These are phyloP conservation scores for Agonopterix heracliana DNA, from an alignment of 2,888 invertebrate species.

Conservation along the genomic window DNA sequence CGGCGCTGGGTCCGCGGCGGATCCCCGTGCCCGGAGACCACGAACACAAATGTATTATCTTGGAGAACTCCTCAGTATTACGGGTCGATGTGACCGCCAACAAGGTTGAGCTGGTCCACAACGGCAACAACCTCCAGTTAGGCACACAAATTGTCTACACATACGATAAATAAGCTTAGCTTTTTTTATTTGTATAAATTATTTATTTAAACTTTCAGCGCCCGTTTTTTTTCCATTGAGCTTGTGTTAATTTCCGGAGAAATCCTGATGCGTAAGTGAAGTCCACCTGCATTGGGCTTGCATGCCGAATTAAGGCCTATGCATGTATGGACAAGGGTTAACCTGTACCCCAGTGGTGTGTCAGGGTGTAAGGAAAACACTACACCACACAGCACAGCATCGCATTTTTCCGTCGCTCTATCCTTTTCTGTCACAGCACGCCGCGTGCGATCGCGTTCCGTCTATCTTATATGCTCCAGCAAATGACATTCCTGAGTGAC, in stretches of 20 bases:
- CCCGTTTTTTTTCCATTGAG: conserved; percentile 9
- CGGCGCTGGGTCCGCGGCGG: conserved; percentile 82
- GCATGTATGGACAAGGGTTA: too few relatives aligned
- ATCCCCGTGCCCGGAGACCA: conserved; percentile 83
- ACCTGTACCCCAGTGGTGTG: too few relatives aligned
- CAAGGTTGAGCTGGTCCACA: conserved; percentile 56
- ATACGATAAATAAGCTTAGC: conserved; percentile 44
- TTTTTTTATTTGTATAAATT: conserved; percentile 21
- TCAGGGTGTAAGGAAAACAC: too few relatives aligned
- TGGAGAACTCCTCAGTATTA: conserved; percentile 68
- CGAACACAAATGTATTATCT: conserved; percentile 75
- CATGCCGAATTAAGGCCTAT: too few relatives aligned
- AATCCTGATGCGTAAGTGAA: too few relatives aligned
- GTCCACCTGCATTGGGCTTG: too few relatives aligned
- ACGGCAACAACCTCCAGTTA: conserved; percentile 61
- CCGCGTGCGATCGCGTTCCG: too few relatives aligned
- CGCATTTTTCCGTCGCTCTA: too few relatives aligned
- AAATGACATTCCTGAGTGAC: too few relatives aligned
- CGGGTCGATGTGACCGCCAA: conserved; percentile 63
- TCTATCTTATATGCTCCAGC: too few relatives aligned
- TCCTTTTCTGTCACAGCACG: too few relatives aligned
- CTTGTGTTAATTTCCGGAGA: neutral
- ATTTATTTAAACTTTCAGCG: conserved; percentile 20
- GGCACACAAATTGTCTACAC: conserved; percentile 75
- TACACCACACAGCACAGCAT: too few relatives aligned